Evolutionary conservation across 2,797 vertebrate species (phyloP).

Genomic region (Hyperoplus lanceolatus): DNA sequence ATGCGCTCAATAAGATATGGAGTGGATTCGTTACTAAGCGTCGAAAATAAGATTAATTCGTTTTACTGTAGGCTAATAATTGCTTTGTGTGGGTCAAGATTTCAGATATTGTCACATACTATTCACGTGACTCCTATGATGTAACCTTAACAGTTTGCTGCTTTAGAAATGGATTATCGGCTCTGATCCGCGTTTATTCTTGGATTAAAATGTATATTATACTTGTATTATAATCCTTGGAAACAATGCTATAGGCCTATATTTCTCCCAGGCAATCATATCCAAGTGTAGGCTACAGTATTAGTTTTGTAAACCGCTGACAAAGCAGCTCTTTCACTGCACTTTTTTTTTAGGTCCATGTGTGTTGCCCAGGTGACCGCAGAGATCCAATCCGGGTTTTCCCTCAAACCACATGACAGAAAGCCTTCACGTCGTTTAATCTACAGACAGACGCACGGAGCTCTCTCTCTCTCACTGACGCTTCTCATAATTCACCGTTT

Average conservation of each 20-base stretch:
- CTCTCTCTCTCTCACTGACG: neutral
- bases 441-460: neutral
- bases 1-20: slow-evolving; percentile 79
- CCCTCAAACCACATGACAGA: slow-evolving; percentile 84
- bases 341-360: slow-evolving; percentile 30
- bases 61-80: fast-evolving
- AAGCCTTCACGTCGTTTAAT: neutral
- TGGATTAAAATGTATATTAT: fast-evolving
- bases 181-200: neutral
- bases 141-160: neutral
- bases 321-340: neutral
- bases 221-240: fast-evolving
- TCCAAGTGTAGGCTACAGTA: fast-evolving
- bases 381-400: slow-evolving; percentile 87
- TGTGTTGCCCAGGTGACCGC: slow-evolving; percentile 81
- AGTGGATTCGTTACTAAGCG: slow-evolving; percentile 69
- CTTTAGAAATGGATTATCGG: fast-evolving
- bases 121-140: slow-evolving; percentile 35
- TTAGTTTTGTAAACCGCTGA: neutral
- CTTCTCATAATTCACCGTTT: slow-evolving; percentile 6
- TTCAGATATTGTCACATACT: fast-evolving
- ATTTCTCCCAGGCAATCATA: fast-evolving
- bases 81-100: neutral
- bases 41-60: fast-evolving
- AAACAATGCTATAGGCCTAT: fast-evolving